Base-by-base conservation (phyloP, 2,888 invertebrate genomes). In the Diarsia rubi region DNA sequence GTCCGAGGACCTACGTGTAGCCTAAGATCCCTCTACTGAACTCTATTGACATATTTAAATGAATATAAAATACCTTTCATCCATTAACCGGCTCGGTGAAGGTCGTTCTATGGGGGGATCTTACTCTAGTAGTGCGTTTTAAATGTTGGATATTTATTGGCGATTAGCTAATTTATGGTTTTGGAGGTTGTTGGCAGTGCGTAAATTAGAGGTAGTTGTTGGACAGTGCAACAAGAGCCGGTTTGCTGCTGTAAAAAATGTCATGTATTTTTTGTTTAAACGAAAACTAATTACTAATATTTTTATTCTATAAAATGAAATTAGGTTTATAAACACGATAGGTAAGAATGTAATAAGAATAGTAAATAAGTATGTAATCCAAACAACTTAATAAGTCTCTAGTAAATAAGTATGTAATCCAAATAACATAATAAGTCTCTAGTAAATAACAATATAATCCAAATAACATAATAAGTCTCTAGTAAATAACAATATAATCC, bases 241-340 rank as follows among this genome's bases (percentile, higher is more conserved):
- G 14, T 42, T n/a, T 54, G 79, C 11, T 45, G 5, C 45, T 63
- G 27, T 54, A 21, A 63, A 72, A 63, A 72, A 77, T 44, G 1
- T 14, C 62, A 63, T 77, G 80, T 77, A 77, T 79, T 77, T 79
- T 79, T 57, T n/a, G n/a, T n/a, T n/a, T n/a, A 21, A 14, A 16
- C 4, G n/a, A 49, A 1, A n/a, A 37, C 45, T 42, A 60, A 3
- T 5, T 8, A 2, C 54, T 16, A 54, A 9, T 1, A 0, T 12
- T 27, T 62, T 62, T 45, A 78, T 27, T 45, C 12, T 44, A 31
- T 49, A n/a, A 8, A 31, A 52, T 24, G 27, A 27, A 27, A 16
- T 27, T 57, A 27, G 0, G 3, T 0, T 11, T 57, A 57, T 3
- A 57, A 16, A 57, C 16, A 27, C 27, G 3, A 16, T 2, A 27